Evolutionary conservation across 2,113 vertebrate genomes (phyloP), one percentile per base, ranked within the genome.

Genomic region (Clinocottus analis): DNA sequence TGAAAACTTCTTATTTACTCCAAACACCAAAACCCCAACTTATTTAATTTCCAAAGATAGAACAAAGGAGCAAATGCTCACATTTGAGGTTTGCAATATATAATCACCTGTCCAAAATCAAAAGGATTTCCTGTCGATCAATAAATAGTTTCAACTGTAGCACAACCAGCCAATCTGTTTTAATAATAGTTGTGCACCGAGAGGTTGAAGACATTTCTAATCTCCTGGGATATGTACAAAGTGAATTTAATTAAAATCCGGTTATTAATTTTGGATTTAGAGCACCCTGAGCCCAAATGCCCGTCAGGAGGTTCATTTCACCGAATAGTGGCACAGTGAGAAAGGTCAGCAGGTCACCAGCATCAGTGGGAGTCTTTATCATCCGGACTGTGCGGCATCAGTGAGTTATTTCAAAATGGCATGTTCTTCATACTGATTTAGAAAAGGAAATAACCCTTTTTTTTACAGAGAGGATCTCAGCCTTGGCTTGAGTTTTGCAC

Each of bases 351-450:
- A 55, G 33, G 17, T 73, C 56, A 53, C 9, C 11, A 5, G 51
- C 66, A 5, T 67, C 17, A 23, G 0, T 53, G 8, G 21, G n/a
- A 56, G 68, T 17, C 33, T 13, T 41, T 23, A 27, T 51, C 29
- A 19, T 31, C 4, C 47, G 17, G 19, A 51, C 29, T 66, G 17
- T 43, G 60, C 49, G 17, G 27, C 14, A 45, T 43, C 47, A 39
- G 17, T 69, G 63, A 69, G 21, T 58, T 70, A 35, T 65, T 64
- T 65, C 37, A 2, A 78, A 75, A 67, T 45, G 12, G 14, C 27
- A 43, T 37, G 7, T 68, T 47, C 33, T 17, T 53, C 8, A 39
- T n/a, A 12, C 12, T 68, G 72, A 79, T 64, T 31, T 31, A n/a
- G 14, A 29, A 29, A 11, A 33, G 58, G 19, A 77, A 72, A 66